These are phyloP conservation scores for Acronicta leporina DNA, from an alignment of 2,888 invertebrate species.

Conservation along the genomic window DNA sequence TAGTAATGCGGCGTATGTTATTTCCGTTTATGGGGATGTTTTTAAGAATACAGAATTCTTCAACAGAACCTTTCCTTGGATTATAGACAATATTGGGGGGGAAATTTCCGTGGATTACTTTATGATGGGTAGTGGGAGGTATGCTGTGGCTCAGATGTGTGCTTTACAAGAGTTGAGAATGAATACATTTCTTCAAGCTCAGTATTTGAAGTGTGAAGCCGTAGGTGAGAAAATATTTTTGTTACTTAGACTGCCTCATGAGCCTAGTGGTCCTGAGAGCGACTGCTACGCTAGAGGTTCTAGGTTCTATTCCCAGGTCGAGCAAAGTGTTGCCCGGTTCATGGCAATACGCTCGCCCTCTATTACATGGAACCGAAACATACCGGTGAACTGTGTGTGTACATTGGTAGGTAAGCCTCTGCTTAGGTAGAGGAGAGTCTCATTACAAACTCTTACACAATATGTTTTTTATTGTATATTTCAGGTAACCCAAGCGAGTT, in stretches of 20 bases:
- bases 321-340: too few relatives aligned
- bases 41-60: slow-evolving; percentile 63
- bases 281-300: too few relatives aligned
- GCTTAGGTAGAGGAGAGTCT: too few relatives aligned
- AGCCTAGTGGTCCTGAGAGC: too few relatives aligned
- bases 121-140: slow-evolving; percentile 68
- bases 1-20: not conserved
- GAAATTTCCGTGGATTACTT: slow-evolving; percentile 65
- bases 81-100: slow-evolving; percentile 72
- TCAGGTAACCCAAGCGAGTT: slow-evolving; percentile 29
- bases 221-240: slow-evolving; percentile 55
- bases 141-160: slow-evolving; percentile 73
- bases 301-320: too few relatives aligned
- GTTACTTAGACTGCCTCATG: not conserved
- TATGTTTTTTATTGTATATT: not conserved
- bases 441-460: not conserved
- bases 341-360: too few relatives aligned
- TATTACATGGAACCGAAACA: too few relatives aligned
- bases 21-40: slow-evolving; percentile 58
- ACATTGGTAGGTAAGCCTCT: too few relatives aligned
- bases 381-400: too few relatives aligned
- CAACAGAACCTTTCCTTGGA: slow-evolving; percentile 67
- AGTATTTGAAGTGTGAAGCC: slow-evolving; percentile 73
- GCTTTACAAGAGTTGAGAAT: slow-evolving; percentile 58
- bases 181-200: slow-evolving; percentile 70